Conservation (phyloP, 2,113 vertebrate genomes). For the Podarcis raffonei region DNA sequence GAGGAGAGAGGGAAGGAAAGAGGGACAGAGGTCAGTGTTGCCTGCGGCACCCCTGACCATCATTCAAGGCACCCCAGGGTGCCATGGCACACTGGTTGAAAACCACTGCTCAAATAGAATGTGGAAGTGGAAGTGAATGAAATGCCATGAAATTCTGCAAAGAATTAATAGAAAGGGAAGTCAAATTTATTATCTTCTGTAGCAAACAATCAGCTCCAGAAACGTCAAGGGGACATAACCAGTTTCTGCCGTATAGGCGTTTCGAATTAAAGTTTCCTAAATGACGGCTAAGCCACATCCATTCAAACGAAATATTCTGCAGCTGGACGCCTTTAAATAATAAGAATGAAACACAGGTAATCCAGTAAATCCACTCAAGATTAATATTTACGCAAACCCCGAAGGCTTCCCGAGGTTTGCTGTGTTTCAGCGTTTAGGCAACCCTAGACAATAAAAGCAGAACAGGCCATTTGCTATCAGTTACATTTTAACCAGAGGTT, state of each 20-base stretch:
- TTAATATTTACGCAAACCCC: conserved; percentile 53
- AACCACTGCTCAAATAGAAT: too few relatives aligned
- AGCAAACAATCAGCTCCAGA: neutral
- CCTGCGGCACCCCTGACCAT: too few relatives aligned
- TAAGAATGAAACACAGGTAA: conserved; percentile 53
- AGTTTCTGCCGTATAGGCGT: neutral
- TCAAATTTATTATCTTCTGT: neutral
- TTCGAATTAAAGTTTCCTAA: too few relatives aligned
- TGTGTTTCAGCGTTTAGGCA: conserved; percentile 18
- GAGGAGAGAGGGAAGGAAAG: too few relatives aligned
- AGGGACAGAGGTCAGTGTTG: too few relatives aligned
- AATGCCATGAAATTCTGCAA: neutral
- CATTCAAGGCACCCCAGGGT: too few relatives aligned
- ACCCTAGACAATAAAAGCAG: conserved; percentile 46
- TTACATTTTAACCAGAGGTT: conserved; percentile 50
- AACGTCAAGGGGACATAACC: neutral
- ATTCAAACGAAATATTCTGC: conserved; percentile 36
- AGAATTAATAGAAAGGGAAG: neutral
- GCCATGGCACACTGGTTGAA: too few relatives aligned
- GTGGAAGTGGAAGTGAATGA: too few relatives aligned
- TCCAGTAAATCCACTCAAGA: conserved; percentile 49
- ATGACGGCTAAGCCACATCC: too few relatives aligned
- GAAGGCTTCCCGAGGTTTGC: conserved; percentile 2
- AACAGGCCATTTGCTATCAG: conserved; percentile 53
- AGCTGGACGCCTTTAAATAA: conserved; percentile 30